Percentiles rank a stretch among this genome's conserved stretches.
Conservation (phyloP, 2,888 invertebrate species). For the Eremobia ochroleuca region DNA sequence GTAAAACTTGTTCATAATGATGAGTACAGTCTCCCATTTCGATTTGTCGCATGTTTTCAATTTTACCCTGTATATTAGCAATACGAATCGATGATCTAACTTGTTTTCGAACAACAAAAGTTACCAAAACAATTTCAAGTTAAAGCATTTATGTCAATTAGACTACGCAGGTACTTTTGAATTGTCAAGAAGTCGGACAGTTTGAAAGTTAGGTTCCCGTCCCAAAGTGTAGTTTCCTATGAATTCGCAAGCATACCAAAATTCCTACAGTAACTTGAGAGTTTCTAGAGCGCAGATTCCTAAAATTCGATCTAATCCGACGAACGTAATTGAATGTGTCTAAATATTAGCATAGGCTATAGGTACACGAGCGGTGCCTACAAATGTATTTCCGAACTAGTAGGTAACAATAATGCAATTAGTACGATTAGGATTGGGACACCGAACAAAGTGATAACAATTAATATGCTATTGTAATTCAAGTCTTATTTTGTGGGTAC, state of each 20-base stretch:
- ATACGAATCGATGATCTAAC: conserved; percentile 4
- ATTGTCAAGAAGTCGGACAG: conserved; percentile 30
- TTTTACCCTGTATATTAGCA: too few species aligned
- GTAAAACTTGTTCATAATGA: too few species aligned
- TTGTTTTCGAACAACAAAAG: conserved; percentile 27
- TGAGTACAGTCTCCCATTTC: too few species aligned
- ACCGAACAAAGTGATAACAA: conserved; percentile 17
- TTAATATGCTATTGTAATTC: conserved; percentile 29
- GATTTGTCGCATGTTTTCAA: too few species aligned
- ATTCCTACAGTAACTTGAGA: conserved; percentile 6
- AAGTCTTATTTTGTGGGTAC: conserved; percentile 13
- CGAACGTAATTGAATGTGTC: conserved; percentile 28
- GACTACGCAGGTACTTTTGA: conserved; percentile 14
- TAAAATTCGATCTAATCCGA: conserved; percentile 27
- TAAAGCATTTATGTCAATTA: conserved; percentile 34
- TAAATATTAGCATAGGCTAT: conserved; percentile 35
- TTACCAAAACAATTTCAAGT: conserved; percentile 31
- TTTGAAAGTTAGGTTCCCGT: conserved; percentile 30
- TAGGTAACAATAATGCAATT: conserved; percentile 42
- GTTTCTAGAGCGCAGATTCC: conserved; percentile 2
- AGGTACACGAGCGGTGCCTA: neutral
- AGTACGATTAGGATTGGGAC: conserved; percentile 34
- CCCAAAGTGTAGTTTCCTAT: conserved; percentile 8
- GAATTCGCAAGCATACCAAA: conserved; percentile 12
- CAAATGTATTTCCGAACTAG: conserved; percentile 25